Evolutionary conservation across 2,113 vertebrate genomes (phyloP).

Genomic region (Alexandromys fortis): DNA sequence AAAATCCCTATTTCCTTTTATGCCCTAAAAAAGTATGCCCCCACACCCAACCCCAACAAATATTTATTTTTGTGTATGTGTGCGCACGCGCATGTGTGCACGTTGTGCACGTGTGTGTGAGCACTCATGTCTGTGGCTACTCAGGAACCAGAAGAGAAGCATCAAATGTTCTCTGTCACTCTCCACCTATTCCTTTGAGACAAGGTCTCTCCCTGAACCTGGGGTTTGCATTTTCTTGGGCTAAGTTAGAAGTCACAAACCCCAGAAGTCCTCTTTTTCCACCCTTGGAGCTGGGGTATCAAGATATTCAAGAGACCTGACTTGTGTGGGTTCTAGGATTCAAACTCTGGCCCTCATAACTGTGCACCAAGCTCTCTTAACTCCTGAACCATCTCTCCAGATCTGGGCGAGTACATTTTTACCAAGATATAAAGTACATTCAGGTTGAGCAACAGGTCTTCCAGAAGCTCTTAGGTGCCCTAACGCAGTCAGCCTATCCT

Average conservation of each 20-base stretch:
- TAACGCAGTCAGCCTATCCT: not conserved
- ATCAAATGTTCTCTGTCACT: not conserved
- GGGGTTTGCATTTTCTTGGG: not conserved
- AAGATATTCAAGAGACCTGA: not conserved
- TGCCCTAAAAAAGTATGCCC: not conserved
- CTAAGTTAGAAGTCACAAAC: not conserved
- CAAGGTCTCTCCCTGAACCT: not conserved
- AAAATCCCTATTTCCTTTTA: conserved; percentile 26
- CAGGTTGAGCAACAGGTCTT: conserved; percentile 12
- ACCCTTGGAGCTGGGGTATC: too few species aligned
- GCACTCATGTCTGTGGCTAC: not conserved
- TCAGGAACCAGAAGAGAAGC: not conserved
- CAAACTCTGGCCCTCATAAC: not conserved
- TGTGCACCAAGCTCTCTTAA: not conserved
- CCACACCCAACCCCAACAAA: not conserved
- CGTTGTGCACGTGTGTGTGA: not conserved
- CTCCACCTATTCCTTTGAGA: not conserved
- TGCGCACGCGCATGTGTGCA: too few species aligned
- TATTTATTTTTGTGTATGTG: not conserved
- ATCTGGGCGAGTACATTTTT: not conserved
- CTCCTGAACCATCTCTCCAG: not conserved
- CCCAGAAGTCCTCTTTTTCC: not conserved
- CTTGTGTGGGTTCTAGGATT: not conserved
- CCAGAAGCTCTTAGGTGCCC: not conserved
- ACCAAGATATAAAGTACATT: not conserved